Percentiles rank a stretch among this genome's conserved stretches.
These are phyloP conservation scores for Rallus crepitans DNA, from an alignment of 2,797 vertebrate species.

Conservation along the genomic window DNA sequence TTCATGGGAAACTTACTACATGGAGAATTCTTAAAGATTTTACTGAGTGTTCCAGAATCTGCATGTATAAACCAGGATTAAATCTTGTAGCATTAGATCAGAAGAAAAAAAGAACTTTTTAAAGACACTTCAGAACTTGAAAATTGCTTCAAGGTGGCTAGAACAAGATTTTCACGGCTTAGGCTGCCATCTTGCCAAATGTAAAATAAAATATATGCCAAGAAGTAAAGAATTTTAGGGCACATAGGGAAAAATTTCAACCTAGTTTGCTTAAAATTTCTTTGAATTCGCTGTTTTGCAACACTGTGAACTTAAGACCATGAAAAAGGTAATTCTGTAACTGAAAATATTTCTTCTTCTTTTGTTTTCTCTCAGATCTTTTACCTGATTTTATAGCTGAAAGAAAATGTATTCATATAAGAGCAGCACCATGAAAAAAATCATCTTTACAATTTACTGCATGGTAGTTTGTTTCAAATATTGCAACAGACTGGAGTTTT, in stretches of 20 bases:
- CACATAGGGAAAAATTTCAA: not conserved
- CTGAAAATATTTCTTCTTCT: not conserved
- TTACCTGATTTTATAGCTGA: not conserved
- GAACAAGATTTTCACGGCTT: not conserved
- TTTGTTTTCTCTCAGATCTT: not conserved
- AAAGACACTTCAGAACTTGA: not conserved
- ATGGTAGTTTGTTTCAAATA: constrained; percentile 61
- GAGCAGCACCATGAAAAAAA: not conserved
- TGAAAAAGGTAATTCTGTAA: not conserved
- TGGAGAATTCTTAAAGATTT: not conserved
- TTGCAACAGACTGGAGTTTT: constrained; percentile 39
- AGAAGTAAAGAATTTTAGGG: not conserved
- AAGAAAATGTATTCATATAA: constrained; percentile 14
- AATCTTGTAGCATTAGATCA: not conserved
- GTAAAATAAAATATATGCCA: not conserved
- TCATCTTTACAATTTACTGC: constrained; percentile 6
- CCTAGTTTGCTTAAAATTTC: not conserved
- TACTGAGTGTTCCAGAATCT: not conserved
- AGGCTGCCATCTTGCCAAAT: not conserved
- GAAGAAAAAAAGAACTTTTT: not conserved
- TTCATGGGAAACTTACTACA: constrained; percentile 18
- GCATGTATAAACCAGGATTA: not conserved
- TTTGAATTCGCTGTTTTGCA: not conserved
- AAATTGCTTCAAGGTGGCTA: not conserved
- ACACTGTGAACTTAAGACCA: not conserved